Percentiles rank a stretch among this genome's conserved stretches.
Evolutionary conservation across 1,140 invertebrate species (phyloP).

Genomic region (Drosophila burlai): DNA sequence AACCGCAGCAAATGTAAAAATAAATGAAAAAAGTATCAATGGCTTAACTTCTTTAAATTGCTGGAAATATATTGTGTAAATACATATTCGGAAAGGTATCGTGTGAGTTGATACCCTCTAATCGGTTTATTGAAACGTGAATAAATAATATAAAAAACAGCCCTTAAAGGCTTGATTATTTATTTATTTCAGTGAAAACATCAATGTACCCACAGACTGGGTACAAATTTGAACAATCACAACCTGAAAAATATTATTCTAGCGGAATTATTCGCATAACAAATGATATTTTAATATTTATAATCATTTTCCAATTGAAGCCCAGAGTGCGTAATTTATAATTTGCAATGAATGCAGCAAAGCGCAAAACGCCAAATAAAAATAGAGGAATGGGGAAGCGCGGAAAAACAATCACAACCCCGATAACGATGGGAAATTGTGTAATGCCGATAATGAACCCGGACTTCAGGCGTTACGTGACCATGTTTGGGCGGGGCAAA

Average conservation of each 20-base stretch:
- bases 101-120: constrained; percentile 4
- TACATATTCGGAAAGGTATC: constrained; percentile 4
- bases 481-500: constrained; percentile 39
- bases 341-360: constrained; percentile 40
- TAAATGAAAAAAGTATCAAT: constrained; percentile 16
- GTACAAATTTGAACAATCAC: background rate
- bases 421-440: constrained; percentile 51
- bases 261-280: constrained; percentile 4
- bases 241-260: background rate
- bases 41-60: constrained; percentile 17
- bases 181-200: background rate
- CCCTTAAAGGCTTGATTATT: background rate
- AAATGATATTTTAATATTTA: constrained; percentile 32
- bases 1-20: constrained; percentile 62
- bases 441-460: constrained; percentile 73
- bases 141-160: background rate
- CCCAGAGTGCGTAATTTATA: constrained; percentile 41
- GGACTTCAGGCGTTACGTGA: constrained; percentile 49
- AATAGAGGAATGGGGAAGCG: background rate
- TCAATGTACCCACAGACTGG: background rate
- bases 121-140: background rate
- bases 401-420: constrained; percentile 9
- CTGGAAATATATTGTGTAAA: background rate
- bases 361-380: constrained; percentile 9
- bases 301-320: constrained; percentile 16